Evolutionary conservation across 1,140 invertebrate genomes (phyloP).

Genomic region (Drosophila carrolli): DNA sequence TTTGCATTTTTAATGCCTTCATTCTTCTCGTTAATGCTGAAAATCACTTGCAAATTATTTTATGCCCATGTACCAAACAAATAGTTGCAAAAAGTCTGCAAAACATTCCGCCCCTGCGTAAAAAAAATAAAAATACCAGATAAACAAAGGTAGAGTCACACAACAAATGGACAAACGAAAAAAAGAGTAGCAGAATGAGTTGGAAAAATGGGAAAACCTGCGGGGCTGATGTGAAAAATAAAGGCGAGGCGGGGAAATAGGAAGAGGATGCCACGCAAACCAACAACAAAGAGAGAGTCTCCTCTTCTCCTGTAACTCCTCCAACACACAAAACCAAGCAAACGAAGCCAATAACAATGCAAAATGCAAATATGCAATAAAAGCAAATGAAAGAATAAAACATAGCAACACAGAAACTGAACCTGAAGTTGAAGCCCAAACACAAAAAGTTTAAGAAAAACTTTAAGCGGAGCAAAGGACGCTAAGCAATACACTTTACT

Average conservation of each 20-base stretch:
- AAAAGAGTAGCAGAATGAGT: neutral
- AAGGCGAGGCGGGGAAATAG: neutral
- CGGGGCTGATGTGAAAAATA: neutral
- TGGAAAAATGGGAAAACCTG: neutral
- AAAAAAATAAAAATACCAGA: conserved; percentile 34
- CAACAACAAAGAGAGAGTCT: conserved; percentile 54
- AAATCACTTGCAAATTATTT: conserved; percentile 72
- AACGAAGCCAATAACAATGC: conserved; percentile 74
- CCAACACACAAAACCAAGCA: conserved; percentile 16
- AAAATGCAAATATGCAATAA: conserved; percentile 78
- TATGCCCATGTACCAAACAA: conserved; percentile 47
- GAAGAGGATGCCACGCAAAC: conserved; percentile 55
- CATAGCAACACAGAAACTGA: conserved; percentile 17
- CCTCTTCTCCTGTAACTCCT: conserved; percentile 6
- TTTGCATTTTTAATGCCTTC: conserved; percentile 70
- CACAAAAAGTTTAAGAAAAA: conserved; percentile 20
- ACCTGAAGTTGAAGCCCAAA: conserved; percentile 4
- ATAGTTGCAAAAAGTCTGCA: conserved; percentile 29
- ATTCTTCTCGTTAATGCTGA: conserved; percentile 62
- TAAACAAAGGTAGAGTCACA: conserved; percentile 45
- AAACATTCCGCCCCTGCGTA: conserved; percentile 7
- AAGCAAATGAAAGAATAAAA: conserved; percentile 59
- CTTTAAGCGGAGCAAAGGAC: conserved; percentile 1
- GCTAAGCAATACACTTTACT: conserved; percentile 10
- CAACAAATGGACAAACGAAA: conserved; percentile 43